Percentiles rank a stretch among this genome's conserved stretches.
Evolutionary conservation across 1,140 invertebrate species (phyloP).

Genomic region (Tribolium madens): DNA sequence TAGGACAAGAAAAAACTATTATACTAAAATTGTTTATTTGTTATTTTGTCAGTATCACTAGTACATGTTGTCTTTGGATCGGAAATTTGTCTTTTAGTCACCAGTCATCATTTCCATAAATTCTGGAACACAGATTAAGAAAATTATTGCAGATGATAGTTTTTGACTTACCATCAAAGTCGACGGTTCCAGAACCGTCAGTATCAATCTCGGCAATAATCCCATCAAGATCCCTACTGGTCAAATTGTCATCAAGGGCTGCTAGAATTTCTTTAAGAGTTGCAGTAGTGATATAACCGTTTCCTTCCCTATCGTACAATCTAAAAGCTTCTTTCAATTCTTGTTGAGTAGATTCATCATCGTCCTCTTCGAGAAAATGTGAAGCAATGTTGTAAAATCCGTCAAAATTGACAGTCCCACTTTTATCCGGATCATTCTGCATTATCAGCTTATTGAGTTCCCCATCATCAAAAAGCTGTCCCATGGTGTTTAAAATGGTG

Average conservation of each 20-base stretch:
- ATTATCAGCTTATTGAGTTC: constrained; percentile 86
- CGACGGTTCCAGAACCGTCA: constrained; percentile 89
- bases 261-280: constrained; percentile 91
- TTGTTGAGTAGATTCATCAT: constrained; percentile 93
- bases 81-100: constrained; percentile 69
- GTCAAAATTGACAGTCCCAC: constrained; percentile 93
- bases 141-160: neutral
- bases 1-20: constrained; percentile 7
- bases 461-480: constrained; percentile 89
- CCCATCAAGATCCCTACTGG: constrained; percentile 90
- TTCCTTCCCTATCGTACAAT: constrained; percentile 72
- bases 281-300: constrained; percentile 95
- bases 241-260: constrained; percentile 93
- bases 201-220: constrained; percentile 98
- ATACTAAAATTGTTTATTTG: constrained; percentile 30
- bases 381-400: constrained; percentile 92
- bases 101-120: constrained; percentile 91
- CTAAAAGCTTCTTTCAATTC: constrained; percentile 95
- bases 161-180: constrained; percentile 77
- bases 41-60: constrained; percentile 33
- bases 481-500: constrained; percentile 94
- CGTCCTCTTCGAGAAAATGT: constrained; percentile 91
- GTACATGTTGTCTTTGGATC: constrained; percentile 7
- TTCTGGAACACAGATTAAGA: constrained; percentile 69
- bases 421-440: constrained; percentile 86